phyloP scores from a whole-genome alignment of 2,113 vertebrate species.

The Anser cygnoides region DNA sequence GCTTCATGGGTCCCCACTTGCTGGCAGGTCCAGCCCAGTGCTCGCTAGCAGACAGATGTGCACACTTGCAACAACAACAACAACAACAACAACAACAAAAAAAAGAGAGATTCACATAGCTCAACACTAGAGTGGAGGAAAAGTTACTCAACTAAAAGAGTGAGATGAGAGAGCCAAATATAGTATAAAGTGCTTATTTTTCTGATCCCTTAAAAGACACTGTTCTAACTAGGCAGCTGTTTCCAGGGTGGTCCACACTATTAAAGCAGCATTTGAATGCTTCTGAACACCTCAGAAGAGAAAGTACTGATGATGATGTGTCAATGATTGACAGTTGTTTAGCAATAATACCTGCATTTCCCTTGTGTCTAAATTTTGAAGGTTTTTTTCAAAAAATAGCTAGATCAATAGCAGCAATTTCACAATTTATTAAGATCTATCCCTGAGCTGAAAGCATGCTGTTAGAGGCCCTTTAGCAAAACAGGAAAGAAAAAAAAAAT shows the following conservation, averaged over 20 bases:
- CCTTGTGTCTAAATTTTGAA: background rate
- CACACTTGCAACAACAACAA: too few species aligned
- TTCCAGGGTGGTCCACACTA: background rate
- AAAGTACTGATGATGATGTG: background rate
- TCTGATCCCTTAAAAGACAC: background rate
- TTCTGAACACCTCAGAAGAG: background rate
- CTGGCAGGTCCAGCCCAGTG: background rate
- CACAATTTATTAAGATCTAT: background rate
- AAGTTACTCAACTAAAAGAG: background rate
- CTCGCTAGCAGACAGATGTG: background rate
- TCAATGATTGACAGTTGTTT: background rate
- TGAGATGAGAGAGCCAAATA: background rate
- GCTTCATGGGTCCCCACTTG: too few species aligned
- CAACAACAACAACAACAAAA: too few species aligned
- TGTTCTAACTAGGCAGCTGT: background rate
- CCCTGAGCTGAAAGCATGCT: background rate
- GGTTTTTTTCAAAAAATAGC: background rate
- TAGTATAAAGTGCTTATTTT: background rate
- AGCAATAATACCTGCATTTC: background rate
- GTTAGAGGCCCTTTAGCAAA: background rate
- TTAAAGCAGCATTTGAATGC: background rate
- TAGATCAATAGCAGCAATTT: slow-evolving; percentile 1
- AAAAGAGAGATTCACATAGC: background rate
- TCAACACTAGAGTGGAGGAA: background rate
- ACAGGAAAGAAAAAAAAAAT: background rate